Conservation (phyloP, 2,113 vertebrate species). For the Candoia aspera region DNA sequence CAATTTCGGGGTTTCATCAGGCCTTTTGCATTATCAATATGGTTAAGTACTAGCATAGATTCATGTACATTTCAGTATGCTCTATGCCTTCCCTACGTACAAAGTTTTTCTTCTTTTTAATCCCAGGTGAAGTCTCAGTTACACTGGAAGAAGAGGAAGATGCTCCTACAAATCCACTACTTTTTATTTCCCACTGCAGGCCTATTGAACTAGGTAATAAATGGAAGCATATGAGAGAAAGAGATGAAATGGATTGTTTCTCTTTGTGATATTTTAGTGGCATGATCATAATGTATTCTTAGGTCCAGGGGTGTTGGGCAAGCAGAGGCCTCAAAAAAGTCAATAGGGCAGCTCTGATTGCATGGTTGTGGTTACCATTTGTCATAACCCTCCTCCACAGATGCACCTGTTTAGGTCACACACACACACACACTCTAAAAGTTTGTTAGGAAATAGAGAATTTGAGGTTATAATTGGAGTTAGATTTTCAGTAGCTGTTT, state of each 20-base stretch:
- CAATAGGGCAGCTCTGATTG: neutral
- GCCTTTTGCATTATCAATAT: neutral
- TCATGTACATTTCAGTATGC: neutral
- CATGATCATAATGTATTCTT: neutral
- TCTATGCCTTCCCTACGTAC: slow-evolving; percentile 52
- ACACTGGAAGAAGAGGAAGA: slow-evolving; percentile 72
- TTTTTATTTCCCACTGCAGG: slow-evolving; percentile 68
- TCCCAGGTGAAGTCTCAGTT: slow-evolving; percentile 66
- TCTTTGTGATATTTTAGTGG: neutral
- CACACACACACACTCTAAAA: neutral
- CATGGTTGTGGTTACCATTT: neutral
- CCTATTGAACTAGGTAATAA: slow-evolving; percentile 68
- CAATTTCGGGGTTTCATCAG: neutral
- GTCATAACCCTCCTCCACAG: neutral
- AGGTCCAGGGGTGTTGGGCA: neutral
- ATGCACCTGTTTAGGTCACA: neutral
- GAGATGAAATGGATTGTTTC: neutral
- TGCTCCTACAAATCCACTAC: slow-evolving; percentile 65
- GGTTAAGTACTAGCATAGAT: slow-evolving; percentile 30
- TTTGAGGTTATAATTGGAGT: neutral
- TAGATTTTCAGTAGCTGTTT: neutral
- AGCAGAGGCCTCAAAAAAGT: neutral
- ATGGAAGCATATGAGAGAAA: neutral
- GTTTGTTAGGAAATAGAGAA: neutral
- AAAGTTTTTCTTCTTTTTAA: slow-evolving; percentile 56